These are phyloP conservation scores for Pachymerium ferrugineum DNA, from an alignment of 2,888 invertebrate genomes.

Conservation along the genomic window DNA sequence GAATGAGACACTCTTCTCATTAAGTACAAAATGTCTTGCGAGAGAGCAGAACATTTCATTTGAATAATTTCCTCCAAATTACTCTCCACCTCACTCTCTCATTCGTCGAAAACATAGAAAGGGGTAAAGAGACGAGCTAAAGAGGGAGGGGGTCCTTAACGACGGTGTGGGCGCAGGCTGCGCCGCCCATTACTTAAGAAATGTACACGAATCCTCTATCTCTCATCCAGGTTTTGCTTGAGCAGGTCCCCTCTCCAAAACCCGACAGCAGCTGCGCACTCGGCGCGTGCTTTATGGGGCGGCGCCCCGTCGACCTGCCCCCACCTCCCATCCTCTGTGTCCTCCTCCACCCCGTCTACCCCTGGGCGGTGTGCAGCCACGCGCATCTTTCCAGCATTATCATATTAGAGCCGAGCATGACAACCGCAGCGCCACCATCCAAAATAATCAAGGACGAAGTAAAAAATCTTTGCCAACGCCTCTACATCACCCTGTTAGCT, in stretches of 20 bases:
- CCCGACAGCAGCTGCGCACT: conserved; percentile 21
- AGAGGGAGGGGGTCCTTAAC: too few relatives aligned
- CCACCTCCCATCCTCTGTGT: conserved; percentile 8
- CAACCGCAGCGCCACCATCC: conserved; percentile 27
- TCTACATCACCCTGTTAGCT: conserved; percentile 27
- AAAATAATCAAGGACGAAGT: conserved; percentile 27
- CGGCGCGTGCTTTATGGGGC: conserved; percentile 29
- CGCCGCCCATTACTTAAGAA: conserved; percentile 25
- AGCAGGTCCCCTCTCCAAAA: conserved; percentile 16
- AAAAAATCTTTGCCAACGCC: conserved; percentile 27
- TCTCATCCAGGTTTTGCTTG: conserved; percentile 24
- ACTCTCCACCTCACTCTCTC: conserved; percentile 23
- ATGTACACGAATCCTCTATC: conserved; percentile 24
- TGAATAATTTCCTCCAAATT: conserved; percentile 25
- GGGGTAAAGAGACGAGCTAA: conserved; percentile 7
- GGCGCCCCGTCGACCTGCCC: conserved; percentile 26
- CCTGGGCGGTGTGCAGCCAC: conserved; percentile 20
- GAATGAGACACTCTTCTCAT: conserved; percentile 15
- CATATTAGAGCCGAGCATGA: conserved; percentile 27
- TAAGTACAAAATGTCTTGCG: conserved; percentile 12
- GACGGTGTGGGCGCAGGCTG: conserved; percentile 27
- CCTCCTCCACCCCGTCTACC: conserved; percentile 15
- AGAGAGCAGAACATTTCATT: conserved; percentile 15
- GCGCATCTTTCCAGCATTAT: conserved; percentile 27
- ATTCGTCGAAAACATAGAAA: conserved; percentile 6